Evolutionary conservation across 1,140 invertebrate species (phyloP).

Genomic region (Bombus superbus): DNA sequence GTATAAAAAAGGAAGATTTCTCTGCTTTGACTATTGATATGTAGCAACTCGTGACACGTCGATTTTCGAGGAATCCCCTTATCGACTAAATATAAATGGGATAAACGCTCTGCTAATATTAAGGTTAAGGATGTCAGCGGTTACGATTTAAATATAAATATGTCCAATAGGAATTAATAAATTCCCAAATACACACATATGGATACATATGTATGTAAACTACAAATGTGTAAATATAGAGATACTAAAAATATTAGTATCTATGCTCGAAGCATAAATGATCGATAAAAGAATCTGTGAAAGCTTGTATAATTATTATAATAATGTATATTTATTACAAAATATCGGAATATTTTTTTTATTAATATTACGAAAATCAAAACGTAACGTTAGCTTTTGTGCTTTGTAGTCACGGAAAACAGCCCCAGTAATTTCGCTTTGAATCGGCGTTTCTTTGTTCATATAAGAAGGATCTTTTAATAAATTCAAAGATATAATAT

Average conservation of each 20-base stretch:
- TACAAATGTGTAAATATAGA: conserved; percentile 7
- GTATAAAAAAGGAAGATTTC: background rate
- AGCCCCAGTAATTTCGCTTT: conserved; percentile 10
- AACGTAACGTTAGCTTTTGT: conserved; percentile 5
- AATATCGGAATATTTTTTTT: background rate
- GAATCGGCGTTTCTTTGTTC: conserved; percentile 20
- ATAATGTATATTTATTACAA: background rate
- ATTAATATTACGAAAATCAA: conserved; percentile 15
- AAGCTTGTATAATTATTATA: conserved; percentile 14
- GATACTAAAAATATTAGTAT: background rate
- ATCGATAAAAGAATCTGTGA: background rate
- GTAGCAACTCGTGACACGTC: background rate
- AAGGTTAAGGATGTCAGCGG: background rate
- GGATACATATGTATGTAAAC: background rate
- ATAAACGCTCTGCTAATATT: background rate
- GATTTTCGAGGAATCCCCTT: background rate
- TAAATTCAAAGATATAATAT: background rate
- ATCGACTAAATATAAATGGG: background rate
- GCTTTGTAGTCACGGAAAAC: background rate
- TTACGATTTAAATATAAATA: background rate
- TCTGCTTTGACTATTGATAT: background rate
- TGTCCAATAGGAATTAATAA: background rate
- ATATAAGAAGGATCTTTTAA: background rate
- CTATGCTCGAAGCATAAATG: conserved; percentile 8
- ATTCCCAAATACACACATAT: no score